These are phyloP conservation scores for Drosophila pseudoananassae DNA, from an alignment of 1,140 invertebrate genomes.

Conservation along the genomic window DNA sequence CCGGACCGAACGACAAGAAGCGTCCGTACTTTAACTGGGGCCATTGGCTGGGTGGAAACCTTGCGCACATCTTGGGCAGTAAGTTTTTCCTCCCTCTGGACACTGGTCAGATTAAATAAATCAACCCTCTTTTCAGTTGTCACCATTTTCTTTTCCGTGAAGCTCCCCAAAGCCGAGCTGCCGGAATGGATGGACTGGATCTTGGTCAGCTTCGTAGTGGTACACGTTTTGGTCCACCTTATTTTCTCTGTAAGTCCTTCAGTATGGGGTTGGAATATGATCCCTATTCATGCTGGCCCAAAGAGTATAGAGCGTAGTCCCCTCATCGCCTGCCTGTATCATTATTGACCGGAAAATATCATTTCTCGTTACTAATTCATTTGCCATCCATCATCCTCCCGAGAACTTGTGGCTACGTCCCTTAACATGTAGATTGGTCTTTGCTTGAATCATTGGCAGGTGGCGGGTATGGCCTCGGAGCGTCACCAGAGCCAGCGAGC, in stretches of 20 bases:
- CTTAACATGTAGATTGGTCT: conserved; percentile 72
- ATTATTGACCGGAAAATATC: conserved; percentile 61
- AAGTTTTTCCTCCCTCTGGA: conserved; percentile 82
- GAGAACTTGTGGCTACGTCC: conserved; percentile 48
- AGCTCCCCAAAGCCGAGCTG: conserved; percentile 92
- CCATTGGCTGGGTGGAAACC: conserved; percentile 96
- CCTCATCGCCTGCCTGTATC: conserved; percentile 65
- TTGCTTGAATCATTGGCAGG: conserved; percentile 85
- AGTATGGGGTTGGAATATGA: background rate
- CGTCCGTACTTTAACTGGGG: conserved; percentile 96
- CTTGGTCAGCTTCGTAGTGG: conserved; percentile 93
- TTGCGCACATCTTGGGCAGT: conserved; percentile 96
- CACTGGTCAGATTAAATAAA: background rate
- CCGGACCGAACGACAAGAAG: conserved; percentile 91
- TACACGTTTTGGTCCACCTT: conserved; percentile 95
- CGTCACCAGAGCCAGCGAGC: conserved; percentile 89
- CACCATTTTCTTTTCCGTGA: conserved; percentile 96
- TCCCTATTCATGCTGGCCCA: conserved; percentile 44
- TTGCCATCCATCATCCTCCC: conserved; percentile 35
- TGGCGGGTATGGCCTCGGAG: conserved; percentile 90
- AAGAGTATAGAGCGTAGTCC: conserved; percentile 38
- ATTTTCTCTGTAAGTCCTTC: conserved; percentile 91
- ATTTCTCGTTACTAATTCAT: conserved; percentile 74
- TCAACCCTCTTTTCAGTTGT: conserved; percentile 88
- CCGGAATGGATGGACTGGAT: conserved; percentile 95